These are phyloP conservation scores for Apeira syringaria DNA, from an alignment of 2,888 invertebrate species.

Conservation along the genomic window DNA sequence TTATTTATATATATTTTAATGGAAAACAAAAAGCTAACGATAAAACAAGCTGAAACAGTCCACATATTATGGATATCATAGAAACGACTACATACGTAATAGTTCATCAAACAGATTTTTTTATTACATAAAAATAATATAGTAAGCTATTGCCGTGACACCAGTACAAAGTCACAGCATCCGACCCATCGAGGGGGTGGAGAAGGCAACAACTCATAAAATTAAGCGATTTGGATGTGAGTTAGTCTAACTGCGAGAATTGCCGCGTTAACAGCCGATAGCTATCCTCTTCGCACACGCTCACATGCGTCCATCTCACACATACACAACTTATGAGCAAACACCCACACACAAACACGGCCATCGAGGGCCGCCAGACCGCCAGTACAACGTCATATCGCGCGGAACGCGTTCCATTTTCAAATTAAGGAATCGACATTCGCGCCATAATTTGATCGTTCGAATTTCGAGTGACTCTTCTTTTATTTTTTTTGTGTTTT, in stretches of 20 bases:
- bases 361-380: slow-evolving; percentile 36
- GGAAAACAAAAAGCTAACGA: too few relatives aligned
- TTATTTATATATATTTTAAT: too few relatives aligned
- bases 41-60: too few relatives aligned
- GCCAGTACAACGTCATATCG: slow-evolving; percentile 44
- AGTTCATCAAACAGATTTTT: too few relatives aligned
- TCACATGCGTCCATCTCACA: slow-evolving; percentile 38
- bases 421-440: slow-evolving; percentile 34
- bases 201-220: slow-evolving; percentile 85
- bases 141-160: slow-evolving; percentile 32
- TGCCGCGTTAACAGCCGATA: slow-evolving; percentile 76
- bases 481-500: slow-evolving; percentile 21
- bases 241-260: slow-evolving; percentile 83
- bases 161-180: slow-evolving; percentile 55
- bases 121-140: too few relatives aligned
- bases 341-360: slow-evolving; percentile 15
- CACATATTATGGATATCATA: too few relatives aligned
- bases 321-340: slow-evolving; percentile 34
- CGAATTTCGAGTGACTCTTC: slow-evolving; percentile 20
- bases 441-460: slow-evolving; percentile 53
- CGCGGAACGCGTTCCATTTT: slow-evolving; percentile 45
- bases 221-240: slow-evolving; percentile 84
- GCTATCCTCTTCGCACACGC: slow-evolving; percentile 63
- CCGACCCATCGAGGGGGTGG: slow-evolving; percentile 71
- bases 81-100: too few relatives aligned